Evolutionary conservation across 2,888 invertebrate species (phyloP).

Genomic region (Chrysopilus asiliformis): DNA sequence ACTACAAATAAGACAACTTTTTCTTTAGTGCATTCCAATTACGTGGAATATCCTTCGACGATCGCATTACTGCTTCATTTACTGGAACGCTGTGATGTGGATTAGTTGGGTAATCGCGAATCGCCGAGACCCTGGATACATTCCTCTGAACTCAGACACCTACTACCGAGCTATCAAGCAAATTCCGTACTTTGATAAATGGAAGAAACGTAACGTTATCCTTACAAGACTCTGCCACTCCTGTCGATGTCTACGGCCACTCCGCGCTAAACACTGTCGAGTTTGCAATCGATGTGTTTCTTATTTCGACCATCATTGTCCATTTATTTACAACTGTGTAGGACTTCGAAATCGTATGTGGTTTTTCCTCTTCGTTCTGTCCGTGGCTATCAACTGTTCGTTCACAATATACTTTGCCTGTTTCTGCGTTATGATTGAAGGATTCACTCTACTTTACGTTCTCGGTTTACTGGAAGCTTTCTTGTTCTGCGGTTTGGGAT

Average conservation of each 20-base stretch:
- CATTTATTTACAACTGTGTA: conserved; percentile 90
- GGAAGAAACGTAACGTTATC: conserved; percentile 74
- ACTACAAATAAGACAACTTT: not conserved
- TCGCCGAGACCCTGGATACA: conserved; percentile 77
- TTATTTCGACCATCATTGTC: conserved; percentile 91
- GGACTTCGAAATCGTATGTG: conserved; percentile 84
- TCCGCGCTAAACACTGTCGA: conserved; percentile 83
- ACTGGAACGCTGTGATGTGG: conserved; percentile 89
- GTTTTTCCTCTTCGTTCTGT: conserved; percentile 83
- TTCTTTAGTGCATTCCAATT: conserved; percentile 78
- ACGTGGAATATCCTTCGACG: conserved; percentile 80
- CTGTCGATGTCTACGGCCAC: conserved; percentile 72
- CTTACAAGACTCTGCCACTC: conserved; percentile 79
- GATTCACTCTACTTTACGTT: conserved; percentile 73
- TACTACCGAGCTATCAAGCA: conserved; percentile 84
- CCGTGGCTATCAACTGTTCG: conserved; percentile 76
- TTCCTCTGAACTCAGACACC: conserved; percentile 77
- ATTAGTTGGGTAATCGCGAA: conserved; percentile 82
- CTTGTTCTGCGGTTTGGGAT: conserved; percentile 72
- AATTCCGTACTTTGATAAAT: conserved; percentile 85
- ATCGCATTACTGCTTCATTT: conserved; percentile 80
- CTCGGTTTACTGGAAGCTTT: conserved; percentile 69
- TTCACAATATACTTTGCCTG: conserved; percentile 79
- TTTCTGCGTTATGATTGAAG: conserved; percentile 72
- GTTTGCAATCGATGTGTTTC: conserved; percentile 81